phyloP scores from a whole-genome alignment of 2,888 invertebrate species.

The Ditula angustiorana region DNA sequence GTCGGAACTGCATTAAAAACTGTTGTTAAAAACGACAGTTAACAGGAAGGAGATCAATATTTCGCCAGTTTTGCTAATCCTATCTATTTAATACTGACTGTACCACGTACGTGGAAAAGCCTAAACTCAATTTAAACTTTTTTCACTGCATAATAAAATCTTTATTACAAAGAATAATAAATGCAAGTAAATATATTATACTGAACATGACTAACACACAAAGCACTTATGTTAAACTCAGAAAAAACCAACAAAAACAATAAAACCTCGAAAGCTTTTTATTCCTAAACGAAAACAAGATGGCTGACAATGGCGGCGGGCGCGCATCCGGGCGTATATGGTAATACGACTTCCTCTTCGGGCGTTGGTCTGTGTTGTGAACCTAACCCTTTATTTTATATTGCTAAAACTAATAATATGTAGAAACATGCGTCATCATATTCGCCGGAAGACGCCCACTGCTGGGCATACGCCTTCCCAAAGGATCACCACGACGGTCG shows the following conservation, averaged over 20 bases:
- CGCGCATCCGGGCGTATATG: slow-evolving; percentile 69
- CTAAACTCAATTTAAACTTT: too few relatives aligned
- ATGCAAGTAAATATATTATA: background rate
- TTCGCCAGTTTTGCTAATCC: too few relatives aligned
- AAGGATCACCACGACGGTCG: too few relatives aligned
- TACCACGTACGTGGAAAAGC: too few relatives aligned
- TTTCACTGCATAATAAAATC: too few relatives aligned
- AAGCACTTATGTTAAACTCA: slow-evolving; percentile 1
- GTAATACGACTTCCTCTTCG: slow-evolving; percentile 62
- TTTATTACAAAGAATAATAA: background rate
- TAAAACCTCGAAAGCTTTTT: slow-evolving; percentile 43
- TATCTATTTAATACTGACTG: too few relatives aligned
- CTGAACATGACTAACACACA: slow-evolving; percentile 1
- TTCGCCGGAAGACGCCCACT: too few relatives aligned
- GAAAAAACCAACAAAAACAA: slow-evolving; percentile 24
- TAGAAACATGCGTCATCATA: too few relatives aligned
- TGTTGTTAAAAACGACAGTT: too few relatives aligned
- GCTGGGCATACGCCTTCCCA: too few relatives aligned
- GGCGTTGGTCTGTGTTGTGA: slow-evolving; percentile 20
- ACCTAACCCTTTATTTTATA: slow-evolving; percentile 35
- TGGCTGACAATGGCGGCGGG: slow-evolving; percentile 76
- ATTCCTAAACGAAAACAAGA: slow-evolving; percentile 58
- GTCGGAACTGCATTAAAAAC: too few relatives aligned
- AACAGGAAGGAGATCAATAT: too few relatives aligned
- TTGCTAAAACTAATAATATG: slow-evolving; percentile 35